A percentile compares a stretch with the other conserved stretches of the same genome.
phyloP scores from a whole-genome alignment of 2,113 vertebrate species.

The Pituophis catenifer region DNA sequence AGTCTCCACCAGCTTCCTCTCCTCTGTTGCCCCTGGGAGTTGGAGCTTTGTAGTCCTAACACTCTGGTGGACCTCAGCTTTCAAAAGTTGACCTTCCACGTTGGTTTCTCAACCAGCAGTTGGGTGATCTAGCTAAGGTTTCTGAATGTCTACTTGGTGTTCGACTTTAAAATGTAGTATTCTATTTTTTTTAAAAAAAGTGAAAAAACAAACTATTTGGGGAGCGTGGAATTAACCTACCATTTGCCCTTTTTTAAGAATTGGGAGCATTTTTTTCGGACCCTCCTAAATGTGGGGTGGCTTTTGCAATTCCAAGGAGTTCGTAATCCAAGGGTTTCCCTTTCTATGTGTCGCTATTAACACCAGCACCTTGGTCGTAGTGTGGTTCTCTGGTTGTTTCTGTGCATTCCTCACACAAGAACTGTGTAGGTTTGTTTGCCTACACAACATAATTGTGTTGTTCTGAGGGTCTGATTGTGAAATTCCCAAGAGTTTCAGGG shows the following conservation, averaged over 20 bases:
- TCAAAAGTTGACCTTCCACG: not conserved
- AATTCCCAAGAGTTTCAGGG: not conserved
- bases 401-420: slow-evolving; percentile 43
- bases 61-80: not conserved
- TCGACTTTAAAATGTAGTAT: not conserved
- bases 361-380: slow-evolving; percentile 37
- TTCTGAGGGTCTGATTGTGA: not conserved
- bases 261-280: slow-evolving; percentile 4
- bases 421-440: not conserved
- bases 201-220: not conserved
- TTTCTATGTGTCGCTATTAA: slow-evolving; percentile 45
- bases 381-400: slow-evolving; percentile 52
- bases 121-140: not conserved
- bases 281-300: not conserved
- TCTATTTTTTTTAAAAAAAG: not conserved
- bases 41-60: not conserved
- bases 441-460: not conserved
- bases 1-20: not conserved
- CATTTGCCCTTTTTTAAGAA: not conserved
- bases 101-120: not conserved
- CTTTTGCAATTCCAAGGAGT: slow-evolving; percentile 1
- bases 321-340: slow-evolving; percentile 25
- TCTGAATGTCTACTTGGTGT: not conserved
- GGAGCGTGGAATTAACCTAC: not conserved
- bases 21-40: not conserved